phyloP scores from a whole-genome alignment of 2,888 invertebrate genomes.

The Phortica magna region DNA sequence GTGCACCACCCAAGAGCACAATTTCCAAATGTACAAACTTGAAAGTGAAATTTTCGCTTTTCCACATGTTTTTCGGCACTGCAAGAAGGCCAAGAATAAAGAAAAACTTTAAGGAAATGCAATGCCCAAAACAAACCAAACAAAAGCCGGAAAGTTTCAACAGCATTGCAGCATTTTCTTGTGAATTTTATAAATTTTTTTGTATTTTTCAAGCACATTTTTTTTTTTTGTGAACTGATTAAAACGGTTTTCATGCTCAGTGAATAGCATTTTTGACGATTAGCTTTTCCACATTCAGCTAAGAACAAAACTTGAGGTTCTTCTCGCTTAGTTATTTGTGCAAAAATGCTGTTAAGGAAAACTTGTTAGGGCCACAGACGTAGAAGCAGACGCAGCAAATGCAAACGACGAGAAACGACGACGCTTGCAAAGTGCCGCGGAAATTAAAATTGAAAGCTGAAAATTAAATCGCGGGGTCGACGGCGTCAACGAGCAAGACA shows the following conservation, averaged over 20 bases:
- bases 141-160: background rate
- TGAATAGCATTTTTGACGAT: slow-evolving; percentile 60
- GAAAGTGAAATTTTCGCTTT: background rate
- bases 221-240: slow-evolving; percentile 41
- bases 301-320: slow-evolving; percentile 3
- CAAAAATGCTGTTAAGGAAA: slow-evolving; percentile 21
- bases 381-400: slow-evolving; percentile 36
- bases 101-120: background rate
- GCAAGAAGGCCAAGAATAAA: background rate
- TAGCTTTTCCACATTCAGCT: slow-evolving; percentile 44
- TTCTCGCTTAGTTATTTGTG: slow-evolving; percentile 26
- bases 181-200: background rate
- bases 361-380: background rate
- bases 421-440: slow-evolving; percentile 51
- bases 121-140: background rate
- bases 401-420: slow-evolving; percentile 37
- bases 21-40: slow-evolving; percentile 12
- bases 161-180: background rate
- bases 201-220: background rate
- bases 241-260: slow-evolving; percentile 53
- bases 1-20: background rate
- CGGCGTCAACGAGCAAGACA: background rate
- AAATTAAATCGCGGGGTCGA: slow-evolving; percentile 1
- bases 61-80: background rate
- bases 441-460: slow-evolving; percentile 58